Conservation (phyloP, 2,113 vertebrate species). For the Hypanus sabinus region DNA sequence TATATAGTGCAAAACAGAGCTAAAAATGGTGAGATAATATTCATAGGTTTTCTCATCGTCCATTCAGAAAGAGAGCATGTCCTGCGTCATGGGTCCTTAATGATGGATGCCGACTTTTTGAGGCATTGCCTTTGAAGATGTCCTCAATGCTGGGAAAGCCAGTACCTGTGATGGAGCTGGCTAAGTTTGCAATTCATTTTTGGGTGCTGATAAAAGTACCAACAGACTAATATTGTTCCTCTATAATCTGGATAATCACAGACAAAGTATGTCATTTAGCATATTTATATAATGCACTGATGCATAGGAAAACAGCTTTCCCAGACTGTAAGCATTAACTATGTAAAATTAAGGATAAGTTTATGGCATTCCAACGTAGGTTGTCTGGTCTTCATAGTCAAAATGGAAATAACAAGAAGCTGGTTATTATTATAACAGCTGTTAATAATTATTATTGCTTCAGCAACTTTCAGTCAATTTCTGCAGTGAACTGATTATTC, state of each 20-base stretch:
- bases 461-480: background rate
- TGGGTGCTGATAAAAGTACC: background rate
- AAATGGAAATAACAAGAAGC: background rate
- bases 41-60: too few relatives aligned
- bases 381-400: background rate
- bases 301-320: background rate
- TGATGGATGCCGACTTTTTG: too few relatives aligned
- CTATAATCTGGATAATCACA: background rate
- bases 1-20: too few relatives aligned
- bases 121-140: too few relatives aligned
- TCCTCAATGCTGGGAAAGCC: too few relatives aligned
- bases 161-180: too few relatives aligned
- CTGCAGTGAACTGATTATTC: background rate
- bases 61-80: too few relatives aligned
- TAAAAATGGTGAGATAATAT: too few relatives aligned
- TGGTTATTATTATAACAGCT: background rate
- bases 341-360: background rate
- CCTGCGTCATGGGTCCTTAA: too few relatives aligned
- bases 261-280: background rate
- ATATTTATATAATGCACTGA: background rate
- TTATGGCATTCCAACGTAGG: background rate
- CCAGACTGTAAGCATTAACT: background rate
- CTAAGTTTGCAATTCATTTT: too few relatives aligned
- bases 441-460: conserved; percentile 7
- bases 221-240: background rate